phyloP scores from a whole-genome alignment of 2,888 invertebrate genomes.

The Myathropa florea region DNA sequence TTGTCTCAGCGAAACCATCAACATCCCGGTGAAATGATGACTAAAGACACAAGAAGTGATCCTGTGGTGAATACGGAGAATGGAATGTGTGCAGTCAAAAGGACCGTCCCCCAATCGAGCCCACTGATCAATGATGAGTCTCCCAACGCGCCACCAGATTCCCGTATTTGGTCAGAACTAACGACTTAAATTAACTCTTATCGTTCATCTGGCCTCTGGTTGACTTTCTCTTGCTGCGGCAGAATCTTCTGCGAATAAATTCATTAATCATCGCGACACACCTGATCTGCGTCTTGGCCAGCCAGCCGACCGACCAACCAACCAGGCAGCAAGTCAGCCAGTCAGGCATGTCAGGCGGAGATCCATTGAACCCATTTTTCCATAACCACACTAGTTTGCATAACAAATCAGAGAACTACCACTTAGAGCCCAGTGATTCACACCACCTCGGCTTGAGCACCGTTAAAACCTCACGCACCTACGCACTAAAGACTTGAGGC shows the following conservation, averaged over 20 bases:
- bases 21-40: not conserved
- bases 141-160: not conserved
- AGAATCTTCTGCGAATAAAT: not conserved
- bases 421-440: slow-evolving; percentile 3
- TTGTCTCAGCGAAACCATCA: not conserved
- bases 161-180: not conserved
- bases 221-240: not conserved
- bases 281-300: not conserved
- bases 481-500: not conserved
- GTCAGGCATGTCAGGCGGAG: not conserved
- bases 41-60: not conserved
- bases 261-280: not conserved
- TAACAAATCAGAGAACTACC: slow-evolving; percentile 13
- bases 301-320: no score
- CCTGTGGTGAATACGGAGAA: not conserved
- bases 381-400: slow-evolving; percentile 14
- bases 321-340: not conserved
- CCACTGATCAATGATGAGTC: not conserved
- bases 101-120: not conserved
- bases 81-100: not conserved
- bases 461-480: not conserved
- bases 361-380: not conserved
- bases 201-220: not conserved
- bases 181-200: not conserved
- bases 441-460: not conserved